Percentiles rank a stretch among this genome's conserved stretches.
These are phyloP conservation scores for Lottia gigantea DNA, from an alignment of 2,888 invertebrate species.

Conservation along the genomic window DNA sequence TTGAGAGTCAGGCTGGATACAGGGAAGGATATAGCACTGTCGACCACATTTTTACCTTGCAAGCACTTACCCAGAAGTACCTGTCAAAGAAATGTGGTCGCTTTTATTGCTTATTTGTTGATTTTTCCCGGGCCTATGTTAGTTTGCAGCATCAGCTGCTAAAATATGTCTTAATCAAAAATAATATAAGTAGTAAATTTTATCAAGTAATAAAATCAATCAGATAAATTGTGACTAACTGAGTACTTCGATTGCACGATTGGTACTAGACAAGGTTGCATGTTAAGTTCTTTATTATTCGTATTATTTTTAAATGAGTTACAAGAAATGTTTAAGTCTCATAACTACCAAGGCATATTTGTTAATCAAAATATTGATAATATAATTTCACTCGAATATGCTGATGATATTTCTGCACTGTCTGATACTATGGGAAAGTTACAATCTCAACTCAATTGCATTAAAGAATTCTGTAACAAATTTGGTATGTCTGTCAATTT, in stretches of 20 bases:
- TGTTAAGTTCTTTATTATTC: conserved; percentile 6
- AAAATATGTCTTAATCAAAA: conserved; percentile 1
- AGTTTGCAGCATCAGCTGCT: not conserved
- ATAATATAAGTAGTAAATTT: conserved; percentile 5
- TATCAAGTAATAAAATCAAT: not conserved
- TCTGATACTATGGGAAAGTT: conserved; percentile 14
- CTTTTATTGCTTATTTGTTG: conserved; percentile 1
- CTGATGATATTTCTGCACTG: conserved; percentile 19
- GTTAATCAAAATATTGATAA: conserved; percentile 15
- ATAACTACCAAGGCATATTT: conserved; percentile 10
- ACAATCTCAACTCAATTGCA: conserved; percentile 13
- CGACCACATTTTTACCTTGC: conserved; percentile 13
- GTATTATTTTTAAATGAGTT: conserved; percentile 15
- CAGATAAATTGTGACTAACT: conserved; percentile 4
- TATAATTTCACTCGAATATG: conserved; percentile 18
- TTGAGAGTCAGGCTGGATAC: conserved; percentile 8
- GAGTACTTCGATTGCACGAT: conserved; percentile 14
- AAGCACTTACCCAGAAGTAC: conserved; percentile 7
- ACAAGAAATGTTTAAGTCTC: conserved; percentile 6
- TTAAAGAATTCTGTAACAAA: conserved; percentile 2
- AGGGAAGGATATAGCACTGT: conserved; percentile 3
- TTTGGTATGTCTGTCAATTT: conserved; percentile 12
- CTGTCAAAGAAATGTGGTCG: conserved; percentile 13
- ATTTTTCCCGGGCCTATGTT: not conserved
- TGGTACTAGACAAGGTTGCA: conserved; percentile 19